A percentile compares a stretch with the other conserved stretches of the same genome.
Conservation (phyloP, 2,113 vertebrate genomes). For the Calyptommatus sinebrachiatus region DNA sequence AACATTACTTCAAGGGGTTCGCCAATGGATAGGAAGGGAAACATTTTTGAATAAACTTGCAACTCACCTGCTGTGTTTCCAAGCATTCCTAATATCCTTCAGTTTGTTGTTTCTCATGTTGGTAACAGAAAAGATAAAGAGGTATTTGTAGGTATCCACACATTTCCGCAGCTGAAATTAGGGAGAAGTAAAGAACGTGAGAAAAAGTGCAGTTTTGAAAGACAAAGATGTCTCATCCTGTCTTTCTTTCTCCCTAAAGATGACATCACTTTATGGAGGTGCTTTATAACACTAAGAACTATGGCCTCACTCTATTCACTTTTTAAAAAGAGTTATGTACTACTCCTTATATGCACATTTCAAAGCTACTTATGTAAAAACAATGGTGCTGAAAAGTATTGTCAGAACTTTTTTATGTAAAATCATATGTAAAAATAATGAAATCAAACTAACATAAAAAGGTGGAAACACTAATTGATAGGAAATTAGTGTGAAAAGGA, state of each 20-base stretch:
- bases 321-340: too few species aligned
- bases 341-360: too few species aligned
- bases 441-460: too few species aligned
- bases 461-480: too few species aligned
- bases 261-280: background rate
- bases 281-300: background rate
- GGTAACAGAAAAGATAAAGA: constrained; percentile 91
- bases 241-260: too few species aligned
- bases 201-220: too few species aligned
- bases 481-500: too few species aligned
- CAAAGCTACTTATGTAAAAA: too few species aligned
- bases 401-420: too few species aligned
- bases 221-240: background rate
- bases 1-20: background rate
- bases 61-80: constrained; percentile 95
- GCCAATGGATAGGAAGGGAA: background rate
- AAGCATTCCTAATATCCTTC: constrained; percentile 89
- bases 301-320: background rate
- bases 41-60: accelerated
- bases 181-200: background rate
- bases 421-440: too few species aligned
- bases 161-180: constrained; percentile 85
- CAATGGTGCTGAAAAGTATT: too few species aligned
- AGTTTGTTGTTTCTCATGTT: constrained; percentile 97
- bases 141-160: constrained; percentile 89